A percentile compares a stretch with the other conserved stretches of the same genome.
Evolutionary conservation across 1,140 invertebrate species (phyloP).

Genomic region (Agrypnia vestita): DNA sequence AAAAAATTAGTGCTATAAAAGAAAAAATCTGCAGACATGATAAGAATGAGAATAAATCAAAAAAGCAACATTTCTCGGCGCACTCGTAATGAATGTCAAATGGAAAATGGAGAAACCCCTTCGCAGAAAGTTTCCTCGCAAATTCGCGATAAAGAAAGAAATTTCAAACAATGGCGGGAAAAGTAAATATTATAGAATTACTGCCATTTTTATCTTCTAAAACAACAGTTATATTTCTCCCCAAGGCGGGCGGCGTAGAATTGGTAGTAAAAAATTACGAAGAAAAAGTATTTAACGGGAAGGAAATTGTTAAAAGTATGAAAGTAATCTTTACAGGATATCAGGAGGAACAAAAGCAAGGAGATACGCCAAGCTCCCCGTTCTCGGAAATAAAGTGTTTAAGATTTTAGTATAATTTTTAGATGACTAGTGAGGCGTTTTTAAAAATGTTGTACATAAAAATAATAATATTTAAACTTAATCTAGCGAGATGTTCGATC

Average conservation of each 20-base stretch:
- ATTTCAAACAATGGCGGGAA: constrained; percentile 1
- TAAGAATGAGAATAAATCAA: constrained; percentile 18
- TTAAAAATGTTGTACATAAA: too few species aligned
- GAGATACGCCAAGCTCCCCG: neutral
- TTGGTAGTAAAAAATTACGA: constrained; percentile 29
- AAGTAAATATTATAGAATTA: constrained; percentile 32
- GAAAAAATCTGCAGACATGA: neutral
- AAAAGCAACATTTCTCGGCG: constrained; percentile 3
- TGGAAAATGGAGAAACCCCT: neutral
- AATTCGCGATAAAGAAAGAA: constrained; percentile 26
- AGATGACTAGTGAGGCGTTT: too few species aligned
- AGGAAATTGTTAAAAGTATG: constrained; percentile 49
- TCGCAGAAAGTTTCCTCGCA: constrained; percentile 10
- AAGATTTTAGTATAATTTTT: too few species aligned
- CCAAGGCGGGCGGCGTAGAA: neutral
- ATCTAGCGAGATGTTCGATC: too few species aligned
- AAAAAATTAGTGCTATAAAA: neutral
- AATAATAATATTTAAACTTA: too few species aligned
- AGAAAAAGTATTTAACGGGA: constrained; percentile 41
- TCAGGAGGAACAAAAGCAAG: constrained; percentile 36
- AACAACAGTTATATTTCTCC: constrained; percentile 23
- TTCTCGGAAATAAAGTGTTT: too few species aligned
- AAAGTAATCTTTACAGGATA: constrained; percentile 34
- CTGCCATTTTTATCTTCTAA: constrained; percentile 16
- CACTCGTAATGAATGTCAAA: constrained; percentile 7